Evolutionary conservation across 1,140 invertebrate genomes (phyloP).

Genomic region (Drosophila arawakana): DNA sequence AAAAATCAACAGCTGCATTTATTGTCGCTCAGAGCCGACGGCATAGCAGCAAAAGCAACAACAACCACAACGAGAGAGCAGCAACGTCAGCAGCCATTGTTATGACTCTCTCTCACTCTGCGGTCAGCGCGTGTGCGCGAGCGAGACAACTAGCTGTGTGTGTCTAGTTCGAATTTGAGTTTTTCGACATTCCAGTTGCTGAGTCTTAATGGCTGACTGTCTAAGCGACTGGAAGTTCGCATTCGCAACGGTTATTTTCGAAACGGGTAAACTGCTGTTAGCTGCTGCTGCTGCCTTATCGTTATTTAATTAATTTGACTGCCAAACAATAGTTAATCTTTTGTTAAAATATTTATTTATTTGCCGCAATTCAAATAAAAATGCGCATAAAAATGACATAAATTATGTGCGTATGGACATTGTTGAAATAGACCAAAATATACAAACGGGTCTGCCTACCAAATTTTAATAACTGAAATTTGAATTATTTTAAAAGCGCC

Average conservation of each 20-base stretch:
- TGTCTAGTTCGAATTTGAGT: conserved; percentile 57
- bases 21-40: conserved; percentile 48
- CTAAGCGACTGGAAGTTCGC: conserved; percentile 32
- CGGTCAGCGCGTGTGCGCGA: conserved; percentile 26
- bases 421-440: conserved; percentile 7
- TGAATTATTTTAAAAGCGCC: conserved; percentile 23
- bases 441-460: conserved; percentile 51
- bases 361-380: conserved; percentile 54
- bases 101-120: conserved; percentile 50
- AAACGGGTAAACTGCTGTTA: conserved; percentile 56
- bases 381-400: conserved; percentile 74
- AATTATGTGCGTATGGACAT: conserved; percentile 32
- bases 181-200: conserved; percentile 62
- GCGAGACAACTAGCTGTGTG: conserved; percentile 19
- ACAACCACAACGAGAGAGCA: conserved; percentile 35
- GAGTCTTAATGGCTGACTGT: conserved; percentile 68
- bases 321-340: conserved; percentile 36
- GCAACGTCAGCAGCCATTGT: conserved; percentile 73
- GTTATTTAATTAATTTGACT: conserved; percentile 50
- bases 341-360: conserved; percentile 63
- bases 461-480: conserved; percentile 5
- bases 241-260: conserved; percentile 50
- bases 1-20: conserved; percentile 77
- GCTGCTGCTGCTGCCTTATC: conserved; percentile 11
- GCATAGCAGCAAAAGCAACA: conserved; percentile 37